Evolutionary conservation across 2,113 vertebrate species (phyloP).

Genomic region (Xenopus tropicalis): UCB_Xtro_10.0 CM004443.2:111591501-111592000

Average conservation of each 20-base stretch:
- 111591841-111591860: no score
- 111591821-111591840: no score
- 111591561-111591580: slow-evolving; percentile 83
- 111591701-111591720: no score
- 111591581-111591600: slow-evolving; percentile 81
- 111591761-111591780: no score
- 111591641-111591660: slow-evolving; percentile 57
- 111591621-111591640: slow-evolving; percentile 43
- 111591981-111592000: neutral
- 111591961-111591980: neutral
- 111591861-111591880: no score
- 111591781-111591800: no score
- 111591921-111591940: neutral
- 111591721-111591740: no score
- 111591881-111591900: no score
- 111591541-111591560: slow-evolving; percentile 74
- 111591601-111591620: slow-evolving; percentile 39
- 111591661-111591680: slow-evolving; percentile 63
- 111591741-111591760: no score
- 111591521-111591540: slow-evolving; percentile 74
- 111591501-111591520: slow-evolving; percentile 50
- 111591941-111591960: neutral
- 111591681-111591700: no score
- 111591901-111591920: no score
- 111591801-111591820: no score